phyloP scores from a whole-genome alignment of 2,888 invertebrate genomes.

The Hoplodrina blanda region DNA sequence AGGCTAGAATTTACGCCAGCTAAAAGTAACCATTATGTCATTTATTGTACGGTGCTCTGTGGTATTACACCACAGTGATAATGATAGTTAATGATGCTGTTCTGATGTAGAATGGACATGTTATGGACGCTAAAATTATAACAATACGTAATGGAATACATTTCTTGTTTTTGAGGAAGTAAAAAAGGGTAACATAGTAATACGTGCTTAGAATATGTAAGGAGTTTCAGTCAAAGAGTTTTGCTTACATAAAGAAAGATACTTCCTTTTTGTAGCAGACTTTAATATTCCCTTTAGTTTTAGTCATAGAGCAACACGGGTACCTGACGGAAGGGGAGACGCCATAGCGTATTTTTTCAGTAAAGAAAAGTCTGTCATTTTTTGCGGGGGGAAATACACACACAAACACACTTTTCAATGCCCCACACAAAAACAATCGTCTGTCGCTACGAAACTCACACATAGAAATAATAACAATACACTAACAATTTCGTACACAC shows the following conservation, averaged over 20 bases:
- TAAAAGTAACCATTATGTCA: conserved; percentile 50
- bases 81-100: conserved; percentile 50
- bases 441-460: no score
- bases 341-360: no score
- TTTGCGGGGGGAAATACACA: no score
- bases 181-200: conserved; percentile 13
- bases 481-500: no score
- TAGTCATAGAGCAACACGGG: no score
- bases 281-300: not conserved
- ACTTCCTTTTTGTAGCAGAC: not conserved
- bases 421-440: no score
- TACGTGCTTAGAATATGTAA: not conserved
- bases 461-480: no score
- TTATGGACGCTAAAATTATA: conserved; percentile 37
- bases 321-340: no score
- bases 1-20: conserved; percentile 23
- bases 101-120: conserved; percentile 36
- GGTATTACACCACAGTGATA: conserved; percentile 49
- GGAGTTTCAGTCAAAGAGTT: conserved; percentile 5
- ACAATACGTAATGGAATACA: conserved; percentile 23
- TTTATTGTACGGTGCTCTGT: conserved; percentile 31
- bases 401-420: no score
- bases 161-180: conserved; percentile 25
- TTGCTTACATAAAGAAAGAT: not conserved
- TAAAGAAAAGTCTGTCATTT: no score